phyloP scores from a whole-genome alignment of 64 coral and sea anemone species.

The Astreopora myriophthalma region DNA sequence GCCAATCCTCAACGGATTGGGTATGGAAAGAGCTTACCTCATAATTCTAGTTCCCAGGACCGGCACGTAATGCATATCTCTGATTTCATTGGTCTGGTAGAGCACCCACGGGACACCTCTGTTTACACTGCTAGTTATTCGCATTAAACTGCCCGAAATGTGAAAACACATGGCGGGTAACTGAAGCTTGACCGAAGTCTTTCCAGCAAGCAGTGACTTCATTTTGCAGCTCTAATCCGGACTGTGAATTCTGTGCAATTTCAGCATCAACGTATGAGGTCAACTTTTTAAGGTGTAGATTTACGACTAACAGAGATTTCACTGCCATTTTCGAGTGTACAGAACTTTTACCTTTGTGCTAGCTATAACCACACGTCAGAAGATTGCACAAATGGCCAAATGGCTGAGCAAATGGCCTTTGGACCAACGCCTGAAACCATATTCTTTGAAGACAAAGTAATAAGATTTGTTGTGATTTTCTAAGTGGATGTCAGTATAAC shows the following conservation, averaged over 20 bases:
- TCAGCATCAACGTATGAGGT: neutral
- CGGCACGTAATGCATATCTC: neutral
- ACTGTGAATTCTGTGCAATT: neutral
- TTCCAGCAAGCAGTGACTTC: neutral
- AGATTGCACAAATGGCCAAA: too few relatives aligned
- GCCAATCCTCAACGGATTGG: too few relatives aligned
- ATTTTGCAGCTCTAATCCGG: neutral
- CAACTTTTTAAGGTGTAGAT: neutral
- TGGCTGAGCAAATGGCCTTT: too few relatives aligned
- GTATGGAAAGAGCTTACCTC: neutral
- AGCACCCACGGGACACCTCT: neutral
- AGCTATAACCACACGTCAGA: too few relatives aligned
- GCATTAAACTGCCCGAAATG: neutral
- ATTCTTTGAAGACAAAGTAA: too few relatives aligned
- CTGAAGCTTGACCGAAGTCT: neutral
- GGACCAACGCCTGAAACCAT: too few relatives aligned
- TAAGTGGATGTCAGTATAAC: too few relatives aligned
- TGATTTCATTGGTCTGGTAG: neutral
- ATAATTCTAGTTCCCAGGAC: neutral
- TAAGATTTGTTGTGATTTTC: too few relatives aligned
- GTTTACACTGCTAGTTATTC: neutral
- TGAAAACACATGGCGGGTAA: neutral
- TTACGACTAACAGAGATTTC: neutral
- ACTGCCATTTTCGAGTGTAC: neutral
- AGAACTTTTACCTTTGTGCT: neutral